phyloP scores from a whole-genome alignment of 1,140 invertebrate species.

The Meloidogyne floridensis region DNA sequence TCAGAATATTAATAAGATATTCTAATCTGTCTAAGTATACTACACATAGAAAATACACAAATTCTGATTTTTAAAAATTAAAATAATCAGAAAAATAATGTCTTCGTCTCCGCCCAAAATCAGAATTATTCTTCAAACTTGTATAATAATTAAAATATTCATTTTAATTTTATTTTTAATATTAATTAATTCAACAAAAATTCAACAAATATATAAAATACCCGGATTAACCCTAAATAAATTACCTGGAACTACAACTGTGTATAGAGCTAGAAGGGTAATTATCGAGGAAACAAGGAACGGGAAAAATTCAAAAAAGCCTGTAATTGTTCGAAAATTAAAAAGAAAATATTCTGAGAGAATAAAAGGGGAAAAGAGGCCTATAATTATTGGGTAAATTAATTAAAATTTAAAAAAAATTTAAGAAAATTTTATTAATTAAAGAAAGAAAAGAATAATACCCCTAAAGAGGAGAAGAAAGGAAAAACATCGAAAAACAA shows the following conservation, averaged over 20 bases:
- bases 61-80: too few relatives aligned
- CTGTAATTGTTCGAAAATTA: not conserved
- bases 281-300: not conserved
- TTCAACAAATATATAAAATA: not conserved
- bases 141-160: not conserved
- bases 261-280: conserved; percentile 1
- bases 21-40: too few relatives aligned
- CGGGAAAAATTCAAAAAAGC: not conserved
- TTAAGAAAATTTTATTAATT: too few relatives aligned
- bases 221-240: not conserved
- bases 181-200: not conserved
- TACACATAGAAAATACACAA: too few relatives aligned
- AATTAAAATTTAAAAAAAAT: too few relatives aligned
- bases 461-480: too few relatives aligned
- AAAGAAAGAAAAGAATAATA: too few relatives aligned
- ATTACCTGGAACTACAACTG: not conserved
- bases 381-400: too few relatives aligned
- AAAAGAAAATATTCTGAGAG: not conserved
- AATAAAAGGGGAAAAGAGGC: not conserved
- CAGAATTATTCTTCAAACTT: too few relatives aligned
- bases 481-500: too few relatives aligned
- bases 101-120: not conserved
- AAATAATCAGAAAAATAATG: too few relatives aligned
- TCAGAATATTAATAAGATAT: too few relatives aligned
- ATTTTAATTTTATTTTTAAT: conserved; percentile 7